Evolutionary conservation across 2,888 invertebrate species (phyloP).

Genomic region (Acronicta alni): DNA sequence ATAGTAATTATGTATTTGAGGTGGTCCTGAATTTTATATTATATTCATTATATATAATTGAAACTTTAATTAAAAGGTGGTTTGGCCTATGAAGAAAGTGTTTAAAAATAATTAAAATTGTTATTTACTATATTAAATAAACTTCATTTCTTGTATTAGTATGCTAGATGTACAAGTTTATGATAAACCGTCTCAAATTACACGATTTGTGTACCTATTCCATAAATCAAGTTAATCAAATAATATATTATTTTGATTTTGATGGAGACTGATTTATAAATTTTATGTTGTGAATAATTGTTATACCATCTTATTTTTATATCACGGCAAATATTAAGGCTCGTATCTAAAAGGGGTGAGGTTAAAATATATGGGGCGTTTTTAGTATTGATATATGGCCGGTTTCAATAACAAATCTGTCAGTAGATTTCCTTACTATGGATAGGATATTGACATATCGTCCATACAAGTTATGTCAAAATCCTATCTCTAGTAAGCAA

Average conservation of each 20-base stretch:
- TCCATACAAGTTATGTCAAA: no score
- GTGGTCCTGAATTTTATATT: slow-evolving; percentile 16
- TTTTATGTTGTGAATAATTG: slow-evolving; percentile 33
- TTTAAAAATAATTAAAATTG: slow-evolving; percentile 20
- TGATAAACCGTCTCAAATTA: slow-evolving; percentile 18
- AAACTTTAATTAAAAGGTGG: slow-evolving; percentile 14
- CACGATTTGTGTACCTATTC: slow-evolving; percentile 48
- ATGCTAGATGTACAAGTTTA: slow-evolving; percentile 36
- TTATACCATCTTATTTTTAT: slow-evolving; percentile 42
- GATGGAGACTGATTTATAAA: slow-evolving; percentile 55
- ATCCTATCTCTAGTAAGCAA: no score
- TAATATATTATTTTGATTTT: slow-evolving; percentile 49
- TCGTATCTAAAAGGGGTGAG: neutral
- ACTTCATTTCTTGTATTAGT: slow-evolving; percentile 25
- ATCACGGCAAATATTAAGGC: slow-evolving; percentile 21
- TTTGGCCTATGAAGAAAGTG: slow-evolving; percentile 40
- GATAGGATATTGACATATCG: no score
- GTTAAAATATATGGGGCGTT: no score
- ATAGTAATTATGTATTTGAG: slow-evolving; percentile 18
- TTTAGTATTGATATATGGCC: no score
- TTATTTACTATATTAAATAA: slow-evolving; percentile 28
- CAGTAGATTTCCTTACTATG: no score
- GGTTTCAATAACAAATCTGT: no score
- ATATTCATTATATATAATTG: slow-evolving; percentile 16
- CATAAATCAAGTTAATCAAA: slow-evolving; percentile 37